phyloP scores from a whole-genome alignment of 2,797 vertebrate genomes.

The Tokudaia muenninki region DNA sequence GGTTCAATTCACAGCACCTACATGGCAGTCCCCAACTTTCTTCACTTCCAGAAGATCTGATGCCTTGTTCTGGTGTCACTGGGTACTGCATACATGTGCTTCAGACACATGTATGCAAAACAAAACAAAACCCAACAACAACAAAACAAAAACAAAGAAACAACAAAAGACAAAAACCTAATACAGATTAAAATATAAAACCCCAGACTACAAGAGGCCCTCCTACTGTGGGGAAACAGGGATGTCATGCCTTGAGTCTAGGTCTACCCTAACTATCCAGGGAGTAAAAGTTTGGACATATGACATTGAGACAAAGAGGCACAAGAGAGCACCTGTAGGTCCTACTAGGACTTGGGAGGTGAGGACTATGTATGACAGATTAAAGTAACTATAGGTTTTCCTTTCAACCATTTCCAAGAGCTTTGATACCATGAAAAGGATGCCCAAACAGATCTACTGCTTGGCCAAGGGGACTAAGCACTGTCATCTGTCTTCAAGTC shows the following conservation, averaged over 20 bases:
- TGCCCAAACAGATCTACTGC: neutral
- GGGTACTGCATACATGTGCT: neutral
- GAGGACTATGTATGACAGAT: neutral
- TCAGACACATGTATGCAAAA: neutral
- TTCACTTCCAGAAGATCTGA: neutral
- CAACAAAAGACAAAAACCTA: neutral
- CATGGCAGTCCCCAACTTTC: neutral
- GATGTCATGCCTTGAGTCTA: accelerated
- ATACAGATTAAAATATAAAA: neutral
- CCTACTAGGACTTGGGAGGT: neutral
- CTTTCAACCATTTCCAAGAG: neutral
- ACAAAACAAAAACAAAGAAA: neutral
- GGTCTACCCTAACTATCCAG: neutral
- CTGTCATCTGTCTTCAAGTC: neutral
- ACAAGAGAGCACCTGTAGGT: neutral
- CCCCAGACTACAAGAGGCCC: neutral
- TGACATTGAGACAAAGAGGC: neutral
- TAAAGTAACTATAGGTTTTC: neutral
- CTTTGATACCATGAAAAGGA: neutral
- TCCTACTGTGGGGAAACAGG: neutral
- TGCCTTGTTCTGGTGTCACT: neutral
- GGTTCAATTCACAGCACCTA: neutral
- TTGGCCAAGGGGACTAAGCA: neutral
- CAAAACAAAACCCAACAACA: neutral
- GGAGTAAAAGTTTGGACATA: neutral